Evolutionary conservation across 2,797 vertebrate genomes (phyloP).

Genomic region (Peromyscus eremicus): DNA sequence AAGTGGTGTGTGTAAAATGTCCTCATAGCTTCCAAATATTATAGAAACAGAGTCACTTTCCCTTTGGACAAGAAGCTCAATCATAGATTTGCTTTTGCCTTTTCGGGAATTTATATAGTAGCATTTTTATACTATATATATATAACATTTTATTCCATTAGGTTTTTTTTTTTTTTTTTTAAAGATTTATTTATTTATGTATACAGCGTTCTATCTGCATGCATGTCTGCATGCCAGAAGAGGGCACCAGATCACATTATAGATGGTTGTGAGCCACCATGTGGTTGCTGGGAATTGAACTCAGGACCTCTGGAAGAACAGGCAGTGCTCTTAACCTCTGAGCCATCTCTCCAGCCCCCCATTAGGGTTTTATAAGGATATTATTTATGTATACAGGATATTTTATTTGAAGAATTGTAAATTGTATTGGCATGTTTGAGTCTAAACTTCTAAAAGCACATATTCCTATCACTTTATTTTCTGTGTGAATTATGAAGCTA

Average conservation of each 20-base stretch:
- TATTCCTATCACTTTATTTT: conserved; percentile 65
- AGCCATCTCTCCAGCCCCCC: too few relatives aligned
- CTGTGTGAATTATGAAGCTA: conserved; percentile 64
- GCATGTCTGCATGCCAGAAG: too few relatives aligned
- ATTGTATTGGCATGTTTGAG: conserved; percentile 65
- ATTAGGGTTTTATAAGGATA: conserved; percentile 72
- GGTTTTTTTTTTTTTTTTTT: too few relatives aligned
- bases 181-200: conserved; percentile 77
- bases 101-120: conserved; percentile 78
- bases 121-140: conserved; percentile 55
- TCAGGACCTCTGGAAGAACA: too few relatives aligned
- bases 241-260: too few relatives aligned
- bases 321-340: too few relatives aligned
- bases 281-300: too few relatives aligned
- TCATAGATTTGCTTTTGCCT: conserved; percentile 77
- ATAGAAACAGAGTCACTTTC: conserved; percentile 69
- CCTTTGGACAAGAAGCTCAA: conserved; percentile 68
- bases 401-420: conserved; percentile 62
- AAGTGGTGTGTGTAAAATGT: conserved; percentile 49
- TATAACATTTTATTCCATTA: conserved; percentile 76
- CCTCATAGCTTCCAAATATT: conserved; percentile 65
- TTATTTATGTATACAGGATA: conserved; percentile 73
- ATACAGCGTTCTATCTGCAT: too few relatives aligned
- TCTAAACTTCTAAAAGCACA: conserved; percentile 67
- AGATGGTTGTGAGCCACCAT: too few relatives aligned